Evolutionary conservation across 2,113 vertebrate genomes (phyloP).

Genomic region (Percopsis transmontana): DNA sequence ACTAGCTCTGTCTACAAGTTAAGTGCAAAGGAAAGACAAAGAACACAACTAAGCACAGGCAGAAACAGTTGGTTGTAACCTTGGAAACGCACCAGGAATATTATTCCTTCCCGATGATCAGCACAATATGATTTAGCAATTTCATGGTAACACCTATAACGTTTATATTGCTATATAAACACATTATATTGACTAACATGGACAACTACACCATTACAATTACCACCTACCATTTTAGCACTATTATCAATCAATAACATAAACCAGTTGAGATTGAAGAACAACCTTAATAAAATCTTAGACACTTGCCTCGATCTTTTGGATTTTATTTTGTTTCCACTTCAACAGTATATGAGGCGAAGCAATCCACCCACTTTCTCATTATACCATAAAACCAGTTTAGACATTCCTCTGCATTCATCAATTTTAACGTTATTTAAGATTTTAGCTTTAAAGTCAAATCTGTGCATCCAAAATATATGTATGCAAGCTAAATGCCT

Average conservation of each 20-base stretch:
- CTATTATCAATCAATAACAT: background rate
- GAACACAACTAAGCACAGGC: no score
- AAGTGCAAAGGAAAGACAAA: no score
- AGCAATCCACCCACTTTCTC: no score
- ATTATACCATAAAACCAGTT: background rate
- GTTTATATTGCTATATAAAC: background rate
- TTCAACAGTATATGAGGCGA: no score
- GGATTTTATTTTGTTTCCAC: no score
- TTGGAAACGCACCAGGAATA: background rate
- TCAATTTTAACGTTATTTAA: background rate
- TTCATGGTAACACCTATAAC: background rate
- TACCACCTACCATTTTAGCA: no score
- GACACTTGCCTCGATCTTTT: no score
- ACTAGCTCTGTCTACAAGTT: no score
- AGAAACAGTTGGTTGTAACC: no score
- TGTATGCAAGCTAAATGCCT: slow-evolving; percentile 5
- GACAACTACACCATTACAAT: background rate
- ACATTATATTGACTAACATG: background rate
- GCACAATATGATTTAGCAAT: background rate
- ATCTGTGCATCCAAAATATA: no score
- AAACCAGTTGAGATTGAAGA: background rate
- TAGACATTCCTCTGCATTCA: slow-evolving; percentile 4
- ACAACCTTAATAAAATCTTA: background rate
- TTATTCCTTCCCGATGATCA: background rate
- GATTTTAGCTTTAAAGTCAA: background rate